These are phyloP conservation scores for Lerema accius DNA, from an alignment of 1,140 invertebrate genomes.

Conservation along the genomic window DNA sequence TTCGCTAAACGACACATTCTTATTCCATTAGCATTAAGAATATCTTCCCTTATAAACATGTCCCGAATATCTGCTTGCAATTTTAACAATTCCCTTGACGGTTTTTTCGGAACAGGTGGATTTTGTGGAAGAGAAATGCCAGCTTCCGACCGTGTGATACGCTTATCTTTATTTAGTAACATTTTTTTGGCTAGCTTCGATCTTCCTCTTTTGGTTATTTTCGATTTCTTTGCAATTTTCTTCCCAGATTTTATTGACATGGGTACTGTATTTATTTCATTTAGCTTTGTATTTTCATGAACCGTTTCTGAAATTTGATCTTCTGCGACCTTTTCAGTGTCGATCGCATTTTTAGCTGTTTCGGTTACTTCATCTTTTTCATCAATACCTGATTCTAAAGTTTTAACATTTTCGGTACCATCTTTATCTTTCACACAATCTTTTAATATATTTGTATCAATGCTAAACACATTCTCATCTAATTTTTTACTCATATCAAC, in stretches of 20 bases:
- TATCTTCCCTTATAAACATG: conserved; percentile 86
- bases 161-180: conserved; percentile 37
- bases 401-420: background rate
- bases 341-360: background rate
- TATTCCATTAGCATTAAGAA: conserved; percentile 80
- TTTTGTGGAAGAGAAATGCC: conserved; percentile 36
- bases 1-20: conserved; percentile 82
- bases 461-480: background rate
- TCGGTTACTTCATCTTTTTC: background rate
- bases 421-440: background rate
- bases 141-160: conserved; percentile 47
- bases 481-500: no score
- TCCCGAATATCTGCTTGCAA: conserved; percentile 87
- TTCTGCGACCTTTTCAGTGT: background rate
- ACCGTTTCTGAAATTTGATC: background rate
- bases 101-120: conserved; percentile 51
- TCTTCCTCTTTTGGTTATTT: conserved; percentile 45
- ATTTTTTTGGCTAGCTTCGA: conserved; percentile 33
- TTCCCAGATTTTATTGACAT: background rate
- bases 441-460: background rate
- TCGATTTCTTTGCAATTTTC: conserved; percentile 36
- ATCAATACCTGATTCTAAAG: background rate
- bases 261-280: background rate
- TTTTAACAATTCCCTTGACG: conserved; percentile 82
- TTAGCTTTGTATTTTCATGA: background rate